Conservation (phyloP, 1,140 invertebrate species). For the Saccostrea glomerata region DNA sequence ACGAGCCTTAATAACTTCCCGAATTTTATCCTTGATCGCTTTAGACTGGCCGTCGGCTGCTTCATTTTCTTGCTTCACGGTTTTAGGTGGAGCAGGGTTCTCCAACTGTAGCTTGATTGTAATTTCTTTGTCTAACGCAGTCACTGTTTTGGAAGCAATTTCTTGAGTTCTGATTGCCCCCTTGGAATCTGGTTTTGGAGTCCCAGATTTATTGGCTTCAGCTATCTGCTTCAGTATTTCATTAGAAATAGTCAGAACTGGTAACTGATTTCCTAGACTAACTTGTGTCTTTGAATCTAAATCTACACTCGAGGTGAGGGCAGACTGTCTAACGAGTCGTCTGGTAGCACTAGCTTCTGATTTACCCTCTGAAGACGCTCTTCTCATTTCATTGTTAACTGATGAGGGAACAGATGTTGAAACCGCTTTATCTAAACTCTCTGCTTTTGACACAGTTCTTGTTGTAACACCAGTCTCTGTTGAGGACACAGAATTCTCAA, state of each 20-base stretch:
- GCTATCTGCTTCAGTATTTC: constrained; percentile 12
- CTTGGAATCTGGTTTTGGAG: not conserved
- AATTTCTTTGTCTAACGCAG: constrained; percentile 80
- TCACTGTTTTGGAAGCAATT: constrained; percentile 32
- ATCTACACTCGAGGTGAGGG: not conserved
- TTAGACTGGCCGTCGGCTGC: constrained; percentile 26
- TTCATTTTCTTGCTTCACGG: not conserved
- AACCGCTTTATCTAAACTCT: not conserved
- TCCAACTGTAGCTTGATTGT: constrained; percentile 91
- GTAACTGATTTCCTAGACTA: not conserved
- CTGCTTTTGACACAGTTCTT: not conserved
- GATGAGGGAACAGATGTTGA: not conserved
- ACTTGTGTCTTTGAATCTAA: not conserved
- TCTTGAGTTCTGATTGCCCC: constrained; percentile 27
- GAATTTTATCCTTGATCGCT: constrained; percentile 29
- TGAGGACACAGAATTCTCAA: constrained; percentile 1
- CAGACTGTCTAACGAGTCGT: constrained; percentile 10
- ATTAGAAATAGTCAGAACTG: not conserved
- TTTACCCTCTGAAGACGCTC: not conserved
- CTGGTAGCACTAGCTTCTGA: not conserved
- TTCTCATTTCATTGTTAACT: not conserved
- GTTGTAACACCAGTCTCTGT: not conserved
- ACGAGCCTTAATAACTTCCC: constrained; percentile 28
- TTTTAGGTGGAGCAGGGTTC: constrained; percentile 78
- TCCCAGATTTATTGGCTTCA: not conserved